Evolutionary conservation across 2,888 invertebrate genomes (phyloP).

Genomic region (Andrena hattorfiana): DNA sequence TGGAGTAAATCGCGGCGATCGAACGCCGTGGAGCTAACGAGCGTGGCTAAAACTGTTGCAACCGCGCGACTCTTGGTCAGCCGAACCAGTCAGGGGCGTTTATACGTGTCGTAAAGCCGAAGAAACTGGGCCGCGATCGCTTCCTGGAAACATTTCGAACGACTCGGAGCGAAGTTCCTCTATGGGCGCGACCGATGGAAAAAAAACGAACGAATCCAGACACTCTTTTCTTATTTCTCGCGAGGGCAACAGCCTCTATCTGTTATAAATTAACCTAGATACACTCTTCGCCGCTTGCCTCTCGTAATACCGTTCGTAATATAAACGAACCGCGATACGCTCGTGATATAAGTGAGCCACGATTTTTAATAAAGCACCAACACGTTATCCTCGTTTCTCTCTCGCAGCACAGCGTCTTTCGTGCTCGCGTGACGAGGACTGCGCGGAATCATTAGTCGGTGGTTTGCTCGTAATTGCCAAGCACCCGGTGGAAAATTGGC

Average conservation of each 20-base stretch:
- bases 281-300: too few relatives aligned
- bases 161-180: not conserved
- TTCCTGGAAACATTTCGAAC: slow-evolving; percentile 11
- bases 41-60: slow-evolving; percentile 12
- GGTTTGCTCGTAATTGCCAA: slow-evolving; percentile 46
- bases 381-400: not conserved
- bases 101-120: slow-evolving; percentile 32
- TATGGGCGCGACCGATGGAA: not conserved
- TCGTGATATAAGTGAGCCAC: too few relatives aligned
- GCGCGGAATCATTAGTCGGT: slow-evolving; percentile 34
- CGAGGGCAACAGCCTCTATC: not conserved
- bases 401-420: not conserved
- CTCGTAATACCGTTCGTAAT: too few relatives aligned
- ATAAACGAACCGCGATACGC: too few relatives aligned
- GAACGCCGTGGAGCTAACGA: slow-evolving; percentile 14
- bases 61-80: not conserved
- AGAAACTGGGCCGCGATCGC: slow-evolving; percentile 16
- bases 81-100: not conserved
- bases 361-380: slow-evolving; percentile 1
- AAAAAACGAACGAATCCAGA: not conserved
- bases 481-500: slow-evolving; percentile 51
- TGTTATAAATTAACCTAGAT: too few relatives aligned
- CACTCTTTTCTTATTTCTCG: not conserved
- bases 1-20: slow-evolving; percentile 27
- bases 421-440: slow-evolving; percentile 32